These are phyloP conservation scores for Meriones psammophilus DNA, from an alignment of 2,797 vertebrate genomes.

Conservation along the genomic window DNA sequence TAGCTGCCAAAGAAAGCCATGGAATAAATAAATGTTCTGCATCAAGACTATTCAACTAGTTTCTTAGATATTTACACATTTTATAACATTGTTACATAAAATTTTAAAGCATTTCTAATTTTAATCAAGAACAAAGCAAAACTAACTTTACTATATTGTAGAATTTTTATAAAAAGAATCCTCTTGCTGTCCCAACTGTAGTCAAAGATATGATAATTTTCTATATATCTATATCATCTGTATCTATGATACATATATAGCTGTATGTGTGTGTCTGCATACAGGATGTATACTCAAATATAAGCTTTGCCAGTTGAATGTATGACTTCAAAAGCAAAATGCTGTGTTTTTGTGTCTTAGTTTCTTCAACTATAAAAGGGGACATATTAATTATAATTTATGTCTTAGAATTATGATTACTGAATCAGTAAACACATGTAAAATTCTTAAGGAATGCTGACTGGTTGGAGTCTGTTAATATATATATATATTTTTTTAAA, in stretches of 20 bases:
- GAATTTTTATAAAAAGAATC: neutral
- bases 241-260: neutral
- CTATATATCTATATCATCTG: neutral
- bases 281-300: neutral
- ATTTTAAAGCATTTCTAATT: neutral
- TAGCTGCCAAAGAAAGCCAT: neutral
- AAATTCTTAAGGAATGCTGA: neutral
- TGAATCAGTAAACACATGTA: neutral
- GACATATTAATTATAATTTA: neutral
- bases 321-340: neutral
- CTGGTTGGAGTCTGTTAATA: neutral
- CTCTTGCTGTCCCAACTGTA: neutral
- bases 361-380: neutral
- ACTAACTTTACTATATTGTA: neutral
- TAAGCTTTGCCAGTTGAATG: neutral
- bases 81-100: neutral
- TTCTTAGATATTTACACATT: neutral
- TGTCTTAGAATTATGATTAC: neutral
- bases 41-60: neutral
- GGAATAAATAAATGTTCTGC: constrained; percentile 25
- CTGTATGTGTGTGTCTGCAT: neutral
- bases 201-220: neutral
- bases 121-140: constrained; percentile 39
- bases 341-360: neutral
- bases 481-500: no score